These are phyloP conservation scores for Dolichallabes microphthalmus DNA, from an alignment of 2,113 vertebrate genomes.

Conservation along the genomic window DNA sequence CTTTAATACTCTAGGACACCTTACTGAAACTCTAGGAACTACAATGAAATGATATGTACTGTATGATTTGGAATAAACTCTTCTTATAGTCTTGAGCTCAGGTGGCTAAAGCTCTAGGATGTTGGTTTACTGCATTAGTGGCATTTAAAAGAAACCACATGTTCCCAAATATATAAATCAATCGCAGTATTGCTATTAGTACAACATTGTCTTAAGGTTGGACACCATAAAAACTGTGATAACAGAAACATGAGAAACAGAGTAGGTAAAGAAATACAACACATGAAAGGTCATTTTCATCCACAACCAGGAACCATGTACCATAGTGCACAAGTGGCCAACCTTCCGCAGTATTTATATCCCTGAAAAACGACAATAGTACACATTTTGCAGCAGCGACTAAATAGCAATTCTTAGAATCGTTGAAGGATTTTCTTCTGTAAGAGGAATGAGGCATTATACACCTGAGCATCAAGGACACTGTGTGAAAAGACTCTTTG, in stretches of 20 bases:
- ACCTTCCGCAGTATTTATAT: neutral
- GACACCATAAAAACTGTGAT: neutral
- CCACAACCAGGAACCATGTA: conserved; percentile 20
- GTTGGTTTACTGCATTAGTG: too few relatives aligned
- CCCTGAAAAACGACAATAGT: neutral
- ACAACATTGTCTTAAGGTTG: neutral
- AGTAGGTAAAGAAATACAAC: neutral
- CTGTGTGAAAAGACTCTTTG: conserved; percentile 42
- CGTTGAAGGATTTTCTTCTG: conserved; percentile 47
- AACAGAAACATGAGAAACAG: neutral
- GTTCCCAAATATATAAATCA: neutral
- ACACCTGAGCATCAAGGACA: conserved; percentile 29
- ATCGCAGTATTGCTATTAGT: neutral
- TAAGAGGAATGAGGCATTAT: conserved; percentile 22
- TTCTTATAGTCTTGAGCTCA: neutral
- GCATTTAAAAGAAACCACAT: neutral
- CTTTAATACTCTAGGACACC: neutral
- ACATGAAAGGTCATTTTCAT: too few relatives aligned
- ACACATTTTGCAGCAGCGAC: neutral
- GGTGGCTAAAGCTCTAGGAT: too few relatives aligned
- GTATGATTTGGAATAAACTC: neutral
- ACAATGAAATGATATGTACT: neutral
- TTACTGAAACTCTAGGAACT: neutral
- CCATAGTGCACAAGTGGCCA: conserved; percentile 48
- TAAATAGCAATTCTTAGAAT: conserved; percentile 30